Evolutionary conservation across 2,888 invertebrate species (phyloP).

Genomic region (Cyrtodaria siliqua): DNA sequence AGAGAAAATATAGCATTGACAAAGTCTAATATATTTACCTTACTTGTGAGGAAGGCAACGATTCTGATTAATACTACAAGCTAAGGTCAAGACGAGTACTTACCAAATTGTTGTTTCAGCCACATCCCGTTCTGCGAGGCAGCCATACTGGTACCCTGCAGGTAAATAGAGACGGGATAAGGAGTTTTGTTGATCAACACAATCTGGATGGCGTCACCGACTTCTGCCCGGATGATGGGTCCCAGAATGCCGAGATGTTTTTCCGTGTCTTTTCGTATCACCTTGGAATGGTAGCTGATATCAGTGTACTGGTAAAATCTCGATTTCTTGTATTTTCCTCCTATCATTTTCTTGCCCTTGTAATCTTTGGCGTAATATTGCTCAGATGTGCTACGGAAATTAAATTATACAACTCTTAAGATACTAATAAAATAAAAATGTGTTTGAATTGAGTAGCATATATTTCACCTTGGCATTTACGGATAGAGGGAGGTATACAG

Average conservation of each 20-base stretch:
- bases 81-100: background rate
- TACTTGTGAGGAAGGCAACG: no score
- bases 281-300: slow-evolving; percentile 46
- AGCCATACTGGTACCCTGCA: slow-evolving; percentile 66
- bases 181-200: slow-evolving; percentile 67
- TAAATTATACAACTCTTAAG: no score
- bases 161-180: slow-evolving; percentile 67
- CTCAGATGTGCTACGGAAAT: slow-evolving; percentile 53
- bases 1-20: no score
- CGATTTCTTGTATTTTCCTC: slow-evolving; percentile 67
- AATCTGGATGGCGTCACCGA: slow-evolving; percentile 70
- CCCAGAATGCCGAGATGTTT: slow-evolving; percentile 73
- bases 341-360: slow-evolving; percentile 50
- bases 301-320: slow-evolving; percentile 67
- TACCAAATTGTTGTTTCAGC: slow-evolving; percentile 8
- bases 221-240: slow-evolving; percentile 72
- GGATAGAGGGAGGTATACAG: no score
- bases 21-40: no score
- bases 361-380: slow-evolving; percentile 45
- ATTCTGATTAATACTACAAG: no score
- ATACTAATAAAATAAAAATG: no score
- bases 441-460: no score
- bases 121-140: slow-evolving; percentile 62
- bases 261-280: slow-evolving; percentile 14
- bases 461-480: no score